A percentile compares a stretch with the other conserved stretches of the same genome.
Evolutionary conservation across 2,113 vertebrate genomes (phyloP).

Genomic region (Macroglossus sobrinus): DNA sequence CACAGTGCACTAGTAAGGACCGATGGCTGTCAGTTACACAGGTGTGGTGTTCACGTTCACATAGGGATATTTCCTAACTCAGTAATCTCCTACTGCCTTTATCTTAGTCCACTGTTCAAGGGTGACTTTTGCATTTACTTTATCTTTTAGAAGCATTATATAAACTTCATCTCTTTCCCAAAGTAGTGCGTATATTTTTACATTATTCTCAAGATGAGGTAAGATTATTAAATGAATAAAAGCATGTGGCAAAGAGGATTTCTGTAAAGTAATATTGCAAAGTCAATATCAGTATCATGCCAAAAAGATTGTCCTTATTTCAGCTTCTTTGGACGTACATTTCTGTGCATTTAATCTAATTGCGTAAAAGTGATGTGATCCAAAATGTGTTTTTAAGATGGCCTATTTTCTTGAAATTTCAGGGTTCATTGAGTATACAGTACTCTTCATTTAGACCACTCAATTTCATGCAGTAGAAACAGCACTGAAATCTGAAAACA

Average conservation of each 20-base stretch:
- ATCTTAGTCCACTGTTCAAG: neutral
- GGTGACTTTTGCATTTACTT: neutral
- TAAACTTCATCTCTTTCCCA: neutral
- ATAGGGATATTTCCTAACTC: neutral
- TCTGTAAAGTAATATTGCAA: neutral
- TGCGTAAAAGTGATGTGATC: slow-evolving; percentile 16
- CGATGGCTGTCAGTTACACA: neutral
- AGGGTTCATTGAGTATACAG: neutral
- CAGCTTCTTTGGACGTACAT: neutral
- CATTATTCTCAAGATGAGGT: neutral
- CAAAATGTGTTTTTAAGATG: neutral
- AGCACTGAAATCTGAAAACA: slow-evolving; percentile 12
- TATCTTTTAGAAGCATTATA: neutral
- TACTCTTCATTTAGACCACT: slow-evolving; percentile 38
- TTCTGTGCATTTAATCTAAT: slow-evolving; percentile 51
- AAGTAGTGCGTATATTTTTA: neutral
- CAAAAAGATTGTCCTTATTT: slow-evolving; percentile 6
- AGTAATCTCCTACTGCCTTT: neutral
- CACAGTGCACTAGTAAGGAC: neutral
- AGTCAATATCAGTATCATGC: neutral
- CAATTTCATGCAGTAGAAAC: neutral
- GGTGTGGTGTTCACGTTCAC: neutral
- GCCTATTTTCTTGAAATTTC: slow-evolving; percentile 40
- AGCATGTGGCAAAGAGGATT: neutral
- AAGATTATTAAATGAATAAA: slow-evolving; percentile 43